Evolutionary conservation across 2,888 invertebrate genomes (phyloP).

Genomic region (Tribolium freemani): DNA sequence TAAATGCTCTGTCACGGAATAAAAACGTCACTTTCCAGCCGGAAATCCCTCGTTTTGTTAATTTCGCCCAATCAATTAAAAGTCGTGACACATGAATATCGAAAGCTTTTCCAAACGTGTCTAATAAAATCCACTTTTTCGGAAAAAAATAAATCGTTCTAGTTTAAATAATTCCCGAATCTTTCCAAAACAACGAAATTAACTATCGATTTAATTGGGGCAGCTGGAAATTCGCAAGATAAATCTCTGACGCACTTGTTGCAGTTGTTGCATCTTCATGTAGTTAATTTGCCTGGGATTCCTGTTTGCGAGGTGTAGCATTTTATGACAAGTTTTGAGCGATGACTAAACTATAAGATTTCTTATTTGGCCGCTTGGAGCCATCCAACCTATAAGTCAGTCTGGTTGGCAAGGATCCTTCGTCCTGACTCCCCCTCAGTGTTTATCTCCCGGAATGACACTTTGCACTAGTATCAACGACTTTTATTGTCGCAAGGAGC

Average conservation of each 20-base stretch:
- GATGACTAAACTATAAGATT: slow-evolving; percentile 30
- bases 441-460: slow-evolving; percentile 22
- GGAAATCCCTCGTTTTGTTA: slow-evolving; percentile 21
- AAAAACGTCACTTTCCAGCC: slow-evolving; percentile 28
- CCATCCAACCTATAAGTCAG: slow-evolving; percentile 35
- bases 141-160: too few species aligned
- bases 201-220: neutral
- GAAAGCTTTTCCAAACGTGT: neutral
- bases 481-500: slow-evolving; percentile 24
- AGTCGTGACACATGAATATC: slow-evolving; percentile 11
- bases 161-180: too few species aligned
- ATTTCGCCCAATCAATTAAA: slow-evolving; percentile 28
- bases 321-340: slow-evolving; percentile 28
- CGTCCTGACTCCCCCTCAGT: slow-evolving; percentile 2
- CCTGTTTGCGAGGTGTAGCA: slow-evolving; percentile 7
- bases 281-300: neutral
- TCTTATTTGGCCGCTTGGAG: slow-evolving; percentile 29
- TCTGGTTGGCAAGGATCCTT: slow-evolving; percentile 28
- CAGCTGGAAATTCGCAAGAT: neutral
- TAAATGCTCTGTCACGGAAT: slow-evolving; percentile 25
- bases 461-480: slow-evolving; percentile 13
- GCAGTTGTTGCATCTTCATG: neutral
- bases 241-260: slow-evolving; percentile 7
- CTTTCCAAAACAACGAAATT: neutral
- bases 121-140: too few species aligned